Evolutionary conservation across 2,888 invertebrate genomes (phyloP).

Genomic region (Carabus problematicus): DNA sequence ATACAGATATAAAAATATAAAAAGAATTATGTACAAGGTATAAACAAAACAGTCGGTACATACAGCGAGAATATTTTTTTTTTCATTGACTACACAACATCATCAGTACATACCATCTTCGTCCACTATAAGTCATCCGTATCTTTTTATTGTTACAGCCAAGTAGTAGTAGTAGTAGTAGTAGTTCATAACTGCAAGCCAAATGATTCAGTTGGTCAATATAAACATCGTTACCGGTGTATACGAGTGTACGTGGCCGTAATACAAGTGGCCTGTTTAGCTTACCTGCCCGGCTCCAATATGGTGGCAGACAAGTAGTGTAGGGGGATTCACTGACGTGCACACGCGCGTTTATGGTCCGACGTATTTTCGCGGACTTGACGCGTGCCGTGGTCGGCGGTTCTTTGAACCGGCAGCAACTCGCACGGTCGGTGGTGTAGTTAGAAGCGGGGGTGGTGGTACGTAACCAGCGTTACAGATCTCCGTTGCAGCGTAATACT

Average conservation of each 20-base stretch:
- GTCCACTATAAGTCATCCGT: conserved; percentile 21
- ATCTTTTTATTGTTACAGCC: conserved; percentile 25
- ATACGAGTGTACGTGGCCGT: not conserved
- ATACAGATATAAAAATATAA: conserved; percentile 43
- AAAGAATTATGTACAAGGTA: conserved; percentile 40
- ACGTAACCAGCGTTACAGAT: conserved; percentile 63
- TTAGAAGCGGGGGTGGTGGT: conserved; percentile 57
- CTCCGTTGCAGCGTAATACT: conserved; percentile 76
- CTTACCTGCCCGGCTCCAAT: conserved; percentile 15
- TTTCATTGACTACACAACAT: conserved; percentile 36
- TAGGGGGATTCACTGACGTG: conserved; percentile 17
- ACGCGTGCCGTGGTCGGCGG: conserved; percentile 57
- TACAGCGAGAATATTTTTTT: conserved; percentile 21
- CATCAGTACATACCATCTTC: conserved; percentile 29
- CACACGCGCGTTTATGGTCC: conserved; percentile 50
- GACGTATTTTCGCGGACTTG: conserved; percentile 54
- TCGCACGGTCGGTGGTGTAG: conserved; percentile 58
- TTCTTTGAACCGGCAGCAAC: conserved; percentile 55
- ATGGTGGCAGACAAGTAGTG: conserved; percentile 5
- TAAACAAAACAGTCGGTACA: conserved; percentile 42
- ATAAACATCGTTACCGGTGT: not conserved
- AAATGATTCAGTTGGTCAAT: conserved; percentile 12
- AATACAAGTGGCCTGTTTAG: conserved; percentile 5
- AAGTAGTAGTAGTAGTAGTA: conserved; percentile 16
- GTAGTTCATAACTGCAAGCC: conserved; percentile 19